Evolutionary conservation across 2,888 invertebrate species (phyloP).

Genomic region (Drosophila phalerata): DNA sequence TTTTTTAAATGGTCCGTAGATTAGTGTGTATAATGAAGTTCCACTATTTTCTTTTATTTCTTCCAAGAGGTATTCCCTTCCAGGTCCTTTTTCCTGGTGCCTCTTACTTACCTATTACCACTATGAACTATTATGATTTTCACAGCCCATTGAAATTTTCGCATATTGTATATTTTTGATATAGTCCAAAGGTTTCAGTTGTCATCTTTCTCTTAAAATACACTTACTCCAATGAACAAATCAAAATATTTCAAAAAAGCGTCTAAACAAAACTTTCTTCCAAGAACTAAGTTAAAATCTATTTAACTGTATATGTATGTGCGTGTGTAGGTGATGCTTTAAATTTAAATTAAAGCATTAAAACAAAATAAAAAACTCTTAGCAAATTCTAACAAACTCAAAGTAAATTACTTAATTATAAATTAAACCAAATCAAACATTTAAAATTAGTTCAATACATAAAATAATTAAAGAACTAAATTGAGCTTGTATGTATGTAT

Average conservation of each 20-base stretch:
- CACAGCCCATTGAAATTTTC: conserved; percentile 27
- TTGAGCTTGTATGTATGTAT: conserved; percentile 77
- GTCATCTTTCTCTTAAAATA: conserved; percentile 17
- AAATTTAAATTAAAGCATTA: conserved; percentile 58
- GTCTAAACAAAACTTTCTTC: conserved; percentile 66
- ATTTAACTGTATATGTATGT: conserved; percentile 72
- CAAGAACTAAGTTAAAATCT: conserved; percentile 72
- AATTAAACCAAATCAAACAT: conserved; percentile 75
- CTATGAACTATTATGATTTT: conserved; percentile 14
- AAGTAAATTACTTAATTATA: conserved; percentile 68
- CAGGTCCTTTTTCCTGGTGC: conserved; percentile 18
- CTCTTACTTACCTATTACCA: conserved; percentile 6
- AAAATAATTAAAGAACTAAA: conserved; percentile 38
- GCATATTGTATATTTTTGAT: conserved; percentile 45
- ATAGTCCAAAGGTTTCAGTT: conserved; percentile 70
- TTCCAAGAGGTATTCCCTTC: conserved; percentile 24
- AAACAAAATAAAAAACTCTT: conserved; percentile 59
- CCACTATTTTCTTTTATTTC: conserved; percentile 46
- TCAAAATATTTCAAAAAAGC: conserved; percentile 64
- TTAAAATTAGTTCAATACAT: conserved; percentile 67
- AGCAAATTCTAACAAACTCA: conserved; percentile 75
- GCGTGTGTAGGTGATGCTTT: conserved; percentile 73
- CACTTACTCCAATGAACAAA: conserved; percentile 58
- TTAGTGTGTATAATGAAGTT: conserved; percentile 61
- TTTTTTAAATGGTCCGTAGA: conserved; percentile 76